phyloP scores from a whole-genome alignment of 2,888 invertebrate species.

The Hemaris fuciformis region DNA sequence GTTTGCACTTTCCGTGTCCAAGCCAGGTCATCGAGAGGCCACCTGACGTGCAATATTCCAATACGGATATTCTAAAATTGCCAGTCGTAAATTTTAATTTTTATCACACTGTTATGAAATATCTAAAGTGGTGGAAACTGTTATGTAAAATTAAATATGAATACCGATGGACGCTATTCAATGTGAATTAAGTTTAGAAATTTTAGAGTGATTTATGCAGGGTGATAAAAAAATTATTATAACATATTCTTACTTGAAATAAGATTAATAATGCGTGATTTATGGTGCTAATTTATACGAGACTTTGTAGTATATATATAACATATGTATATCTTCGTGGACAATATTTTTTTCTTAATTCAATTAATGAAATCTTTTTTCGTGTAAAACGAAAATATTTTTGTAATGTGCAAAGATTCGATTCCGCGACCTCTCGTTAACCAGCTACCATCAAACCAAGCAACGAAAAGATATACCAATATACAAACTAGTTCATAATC shows the following conservation, averaged over 20 bases:
- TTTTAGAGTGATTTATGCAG: background rate
- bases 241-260: background rate
- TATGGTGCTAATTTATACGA: too few species aligned
- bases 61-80: constrained; percentile 16
- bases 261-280: background rate
- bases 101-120: background rate
- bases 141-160: background rate
- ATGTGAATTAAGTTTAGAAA: background rate
- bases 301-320: too few species aligned
- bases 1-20: background rate
- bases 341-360: too few species aligned
- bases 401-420: too few species aligned
- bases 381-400: too few species aligned
- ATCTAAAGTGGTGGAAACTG: background rate
- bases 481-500: background rate
- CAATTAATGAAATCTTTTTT: too few species aligned
- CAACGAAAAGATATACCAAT: too few species aligned
- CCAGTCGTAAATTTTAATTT: background rate
- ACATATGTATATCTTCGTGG: too few species aligned
- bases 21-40: background rate
- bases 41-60: background rate
- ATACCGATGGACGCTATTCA: background rate
- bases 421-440: too few species aligned
- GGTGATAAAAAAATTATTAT: background rate
- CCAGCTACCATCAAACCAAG: too few species aligned